A percentile compares a stretch with the other conserved stretches of the same genome.
Evolutionary conservation across 2,113 vertebrate species (phyloP).

Genomic region (Procapra przewalskii): DNA sequence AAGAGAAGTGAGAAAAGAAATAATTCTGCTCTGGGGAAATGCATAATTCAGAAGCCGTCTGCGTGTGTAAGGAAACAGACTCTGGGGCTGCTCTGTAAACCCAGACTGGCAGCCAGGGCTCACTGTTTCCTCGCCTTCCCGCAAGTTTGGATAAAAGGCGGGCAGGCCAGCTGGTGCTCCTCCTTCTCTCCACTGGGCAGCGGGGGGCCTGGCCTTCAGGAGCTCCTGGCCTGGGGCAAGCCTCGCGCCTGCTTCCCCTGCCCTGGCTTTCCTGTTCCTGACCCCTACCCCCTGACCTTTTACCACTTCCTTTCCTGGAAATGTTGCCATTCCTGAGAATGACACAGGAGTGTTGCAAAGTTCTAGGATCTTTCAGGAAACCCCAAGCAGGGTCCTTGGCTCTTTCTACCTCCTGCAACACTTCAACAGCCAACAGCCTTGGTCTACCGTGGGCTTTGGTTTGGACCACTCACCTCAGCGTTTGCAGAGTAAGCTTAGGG

Average conservation of each 20-base stretch:
- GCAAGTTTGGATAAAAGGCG: slow-evolving; percentile 46
- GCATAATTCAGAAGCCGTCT: slow-evolving; percentile 59
- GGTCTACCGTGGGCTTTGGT: neutral
- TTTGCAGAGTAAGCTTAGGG: neutral
- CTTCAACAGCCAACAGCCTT: neutral
- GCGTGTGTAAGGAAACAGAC: slow-evolving; percentile 62
- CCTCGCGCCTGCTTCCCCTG: neutral
- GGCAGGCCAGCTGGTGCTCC: neutral
- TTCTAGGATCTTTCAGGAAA: neutral
- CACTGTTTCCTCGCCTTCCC: neutral
- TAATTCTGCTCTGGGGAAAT: slow-evolving; percentile 61
- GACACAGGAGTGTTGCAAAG: neutral
- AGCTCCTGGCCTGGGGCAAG: neutral
- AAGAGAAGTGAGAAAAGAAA: slow-evolving; percentile 37
- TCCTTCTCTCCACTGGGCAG: neutral
- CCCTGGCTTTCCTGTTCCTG: neutral
- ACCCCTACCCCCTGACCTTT: neutral
- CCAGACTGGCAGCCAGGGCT: neutral
- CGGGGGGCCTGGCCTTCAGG: neutral
- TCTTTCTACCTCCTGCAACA: neutral
- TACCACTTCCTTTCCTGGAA: neutral
- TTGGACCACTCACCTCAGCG: neutral
- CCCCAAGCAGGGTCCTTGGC: neutral
- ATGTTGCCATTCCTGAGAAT: neutral
- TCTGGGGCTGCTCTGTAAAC: slow-evolving; percentile 44